Base-by-base conservation (phyloP, 1,140 invertebrate species). In the Prorops nasuta region DNA sequence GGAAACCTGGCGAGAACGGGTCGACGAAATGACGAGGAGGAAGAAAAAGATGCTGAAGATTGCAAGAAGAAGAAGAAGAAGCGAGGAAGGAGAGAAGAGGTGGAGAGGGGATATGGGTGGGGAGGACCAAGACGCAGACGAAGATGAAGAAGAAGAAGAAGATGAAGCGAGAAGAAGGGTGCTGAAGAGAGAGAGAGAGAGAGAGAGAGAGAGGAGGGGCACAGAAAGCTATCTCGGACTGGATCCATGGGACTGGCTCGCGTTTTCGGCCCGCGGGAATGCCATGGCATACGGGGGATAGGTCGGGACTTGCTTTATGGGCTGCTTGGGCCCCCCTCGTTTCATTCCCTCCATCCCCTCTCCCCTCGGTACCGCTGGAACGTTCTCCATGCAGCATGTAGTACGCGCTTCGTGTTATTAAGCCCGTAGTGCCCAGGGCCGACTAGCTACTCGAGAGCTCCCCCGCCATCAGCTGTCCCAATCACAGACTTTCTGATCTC, bases 241-340 rank as follows among this genome's bases (percentile, higher is more conserved):
- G 19, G 38, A 42, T 50, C 48, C 50, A 37, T 44, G 53, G 43
- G 46, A 44, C 43, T 36, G 46, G 50, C 19, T 40, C 9, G 51
- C 17, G 51, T 53, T 60, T 60, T 60, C 54, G 58, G 58, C 48
- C 58, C 21, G 50, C 44, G 52, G 51, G 51, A 56, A 60, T 49
- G 48, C 43, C 43, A 40, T 24, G 44, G 46, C n/a, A n/a, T n/a
- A n/a, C n/a, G 43, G 44, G 53, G 50, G 58, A 60, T 60, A 60
- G 58, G 58, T 60, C 50, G 50, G 53, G 51, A 41, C 57, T 57
- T 38, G 51, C 34, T 53, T 53, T 50, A 50, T 49, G 37, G 47
- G 43, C n/a, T 21, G 42, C 43, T 39, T 34, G 16, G n/a, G n/a
- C n/a, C 12, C 7, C n/a, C 16, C 34, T n/a, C n/a, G n/a, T n/a